A percentile compares a stretch with the other conserved stretches of the same genome.
These are phyloP conservation scores for Drosophila repletoides DNA, from an alignment of 1,140 invertebrate genomes.

Conservation along the genomic window DNA sequence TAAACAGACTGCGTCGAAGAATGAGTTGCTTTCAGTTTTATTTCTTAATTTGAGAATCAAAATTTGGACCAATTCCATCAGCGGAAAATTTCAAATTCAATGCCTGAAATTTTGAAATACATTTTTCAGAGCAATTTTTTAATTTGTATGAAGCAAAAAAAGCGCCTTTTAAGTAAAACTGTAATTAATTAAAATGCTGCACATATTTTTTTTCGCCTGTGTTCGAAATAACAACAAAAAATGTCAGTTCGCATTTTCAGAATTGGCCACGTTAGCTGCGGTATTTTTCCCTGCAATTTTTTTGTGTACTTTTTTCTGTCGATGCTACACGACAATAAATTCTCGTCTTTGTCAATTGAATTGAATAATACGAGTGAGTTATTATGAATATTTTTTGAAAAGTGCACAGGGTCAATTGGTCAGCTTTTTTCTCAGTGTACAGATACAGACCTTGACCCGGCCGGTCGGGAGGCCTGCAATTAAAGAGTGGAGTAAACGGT, in stretches of 20 bases:
- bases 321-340: neutral
- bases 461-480: slow-evolving; percentile 3
- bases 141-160: too few species aligned
- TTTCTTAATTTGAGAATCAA: too few species aligned
- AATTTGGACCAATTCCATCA: too few species aligned
- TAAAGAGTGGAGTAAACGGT: slow-evolving; percentile 8
- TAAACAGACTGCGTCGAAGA: too few species aligned
- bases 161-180: slow-evolving; percentile 34
- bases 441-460: slow-evolving; percentile 14
- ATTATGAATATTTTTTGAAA: too few species aligned
- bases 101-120: too few species aligned
- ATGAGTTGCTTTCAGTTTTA: too few species aligned
- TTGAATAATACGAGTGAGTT: too few species aligned
- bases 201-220: neutral
- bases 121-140: too few species aligned
- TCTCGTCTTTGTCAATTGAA: slow-evolving; percentile 14
- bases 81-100: too few species aligned
- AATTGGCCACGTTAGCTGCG: slow-evolving; percentile 49
- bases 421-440: too few species aligned
- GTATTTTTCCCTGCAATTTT: neutral
- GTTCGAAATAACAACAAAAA: slow-evolving; percentile 12
- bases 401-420: slow-evolving; percentile 28
- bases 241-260: slow-evolving; percentile 3
- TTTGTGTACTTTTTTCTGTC: neutral
- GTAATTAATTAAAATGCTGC: slow-evolving; percentile 63